phyloP scores from a whole-genome alignment of 2,113 vertebrate genomes.

The Jaculus jaculus region DNA sequence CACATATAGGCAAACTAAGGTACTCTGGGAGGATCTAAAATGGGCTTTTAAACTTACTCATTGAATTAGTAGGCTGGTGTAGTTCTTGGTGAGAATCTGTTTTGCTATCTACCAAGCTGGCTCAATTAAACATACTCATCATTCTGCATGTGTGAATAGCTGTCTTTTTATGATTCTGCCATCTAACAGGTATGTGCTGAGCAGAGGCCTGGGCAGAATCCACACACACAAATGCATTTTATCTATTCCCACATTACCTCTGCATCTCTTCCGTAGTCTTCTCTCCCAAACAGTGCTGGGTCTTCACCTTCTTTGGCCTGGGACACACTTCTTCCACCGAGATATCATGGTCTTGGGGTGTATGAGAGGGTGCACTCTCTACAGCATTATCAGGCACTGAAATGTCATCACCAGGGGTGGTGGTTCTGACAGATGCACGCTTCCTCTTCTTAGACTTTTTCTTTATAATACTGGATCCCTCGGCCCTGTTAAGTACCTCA shows the following conservation, averaged over 20 bases:
- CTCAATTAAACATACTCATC: rapidly evolving
- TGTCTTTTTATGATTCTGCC: background rate
- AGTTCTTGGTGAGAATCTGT: background rate
- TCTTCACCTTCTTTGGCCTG: background rate
- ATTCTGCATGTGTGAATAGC: rapidly evolving
- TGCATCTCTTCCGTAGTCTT: background rate
- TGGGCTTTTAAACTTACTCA: background rate
- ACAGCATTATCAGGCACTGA: rapidly evolving
- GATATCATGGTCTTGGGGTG: rapidly evolving
- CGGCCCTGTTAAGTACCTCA: rapidly evolving
- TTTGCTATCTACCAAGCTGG: background rate
- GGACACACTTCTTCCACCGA: background rate
- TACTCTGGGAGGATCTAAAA: background rate
- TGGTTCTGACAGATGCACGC: rapidly evolving
- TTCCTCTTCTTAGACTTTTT: background rate
- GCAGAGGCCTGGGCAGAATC: background rate
- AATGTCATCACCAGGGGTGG: rapidly evolving
- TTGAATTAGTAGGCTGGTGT: background rate
- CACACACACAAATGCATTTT: background rate
- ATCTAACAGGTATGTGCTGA: rapidly evolving
- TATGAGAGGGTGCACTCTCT: rapidly evolving
- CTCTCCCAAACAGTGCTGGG: rapidly evolving
- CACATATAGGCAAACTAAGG: background rate
- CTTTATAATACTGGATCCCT: rapidly evolving
- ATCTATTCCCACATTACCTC: constrained; percentile 50